phyloP scores from a whole-genome alignment of 2,797 vertebrate species.

The Tarsius wallacei region DNA sequence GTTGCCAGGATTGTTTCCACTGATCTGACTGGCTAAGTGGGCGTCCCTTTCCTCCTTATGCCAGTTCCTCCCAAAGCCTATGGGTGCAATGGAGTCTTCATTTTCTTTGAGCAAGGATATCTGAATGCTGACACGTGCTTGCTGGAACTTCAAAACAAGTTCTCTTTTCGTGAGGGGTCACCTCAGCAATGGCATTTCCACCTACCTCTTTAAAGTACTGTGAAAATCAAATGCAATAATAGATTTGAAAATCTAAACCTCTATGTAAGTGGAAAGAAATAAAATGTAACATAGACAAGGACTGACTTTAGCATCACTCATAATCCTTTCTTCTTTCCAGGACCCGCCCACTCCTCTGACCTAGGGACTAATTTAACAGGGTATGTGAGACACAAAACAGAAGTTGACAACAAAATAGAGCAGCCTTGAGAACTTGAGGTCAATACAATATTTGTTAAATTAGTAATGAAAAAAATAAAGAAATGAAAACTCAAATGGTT shows the following conservation, averaged over 20 bases:
- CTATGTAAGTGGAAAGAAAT: constrained; percentile 36
- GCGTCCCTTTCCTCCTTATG: constrained; percentile 69
- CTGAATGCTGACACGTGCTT: neutral
- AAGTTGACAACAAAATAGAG: constrained; percentile 51
- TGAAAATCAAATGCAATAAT: constrained; percentile 38
- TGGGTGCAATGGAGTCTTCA: neutral
- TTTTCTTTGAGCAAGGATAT: constrained; percentile 53
- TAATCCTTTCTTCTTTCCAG: neutral
- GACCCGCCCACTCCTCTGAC: neutral
- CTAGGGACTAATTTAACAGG: neutral
- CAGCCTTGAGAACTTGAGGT: constrained; percentile 1
- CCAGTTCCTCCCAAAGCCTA: constrained; percentile 47
- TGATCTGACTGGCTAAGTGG: constrained; percentile 70
- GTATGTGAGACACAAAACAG: neutral
- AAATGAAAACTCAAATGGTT: constrained; percentile 49
- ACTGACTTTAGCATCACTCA: neutral
- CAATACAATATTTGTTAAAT: constrained; percentile 41
- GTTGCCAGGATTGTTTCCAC: constrained; percentile 79
- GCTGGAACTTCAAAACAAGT: constrained; percentile 40
- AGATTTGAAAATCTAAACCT: neutral
- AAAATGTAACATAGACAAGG: neutral
- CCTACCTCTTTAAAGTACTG: neutral
- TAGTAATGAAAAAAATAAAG: constrained; percentile 17
- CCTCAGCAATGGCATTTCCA: constrained; percentile 30
- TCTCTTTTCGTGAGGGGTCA: constrained; percentile 4